Conservation (phyloP, 2,888 invertebrate species). For the Girardia tigrina region DNA sequence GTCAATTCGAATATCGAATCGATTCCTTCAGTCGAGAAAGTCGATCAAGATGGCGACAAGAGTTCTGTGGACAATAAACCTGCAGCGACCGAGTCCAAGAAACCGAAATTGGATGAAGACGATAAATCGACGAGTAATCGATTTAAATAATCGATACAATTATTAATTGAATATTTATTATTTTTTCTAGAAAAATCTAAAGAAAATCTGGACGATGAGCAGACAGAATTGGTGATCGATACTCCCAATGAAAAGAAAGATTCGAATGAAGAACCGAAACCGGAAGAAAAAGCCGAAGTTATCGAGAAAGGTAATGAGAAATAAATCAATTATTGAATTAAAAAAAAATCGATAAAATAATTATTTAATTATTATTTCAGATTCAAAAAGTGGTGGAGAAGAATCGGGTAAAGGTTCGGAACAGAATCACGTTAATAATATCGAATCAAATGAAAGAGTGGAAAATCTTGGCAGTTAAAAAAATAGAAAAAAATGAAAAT, state of each 20-base stretch:
- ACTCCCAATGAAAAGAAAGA: constrained; percentile 8
- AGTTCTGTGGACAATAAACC: background rate
- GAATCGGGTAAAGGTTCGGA: constrained; percentile 16
- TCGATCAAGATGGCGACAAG: constrained; percentile 16
- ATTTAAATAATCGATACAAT: too few relatives aligned
- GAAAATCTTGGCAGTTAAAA: constrained; percentile 23
- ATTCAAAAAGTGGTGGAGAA: background rate
- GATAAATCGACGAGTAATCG: background rate
- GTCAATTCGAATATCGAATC: constrained; percentile 2
- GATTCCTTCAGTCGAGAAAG: constrained; percentile 2
- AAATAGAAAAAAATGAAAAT: too few relatives aligned
- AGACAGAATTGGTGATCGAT: background rate
- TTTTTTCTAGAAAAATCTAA: background rate
- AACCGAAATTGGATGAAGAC: constrained; percentile 13
- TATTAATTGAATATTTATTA: background rate
- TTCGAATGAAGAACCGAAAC: background rate
- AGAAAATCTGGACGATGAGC: background rate
- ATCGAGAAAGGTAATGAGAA: background rate
- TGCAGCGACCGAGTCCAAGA: background rate
- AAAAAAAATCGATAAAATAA: too few relatives aligned
- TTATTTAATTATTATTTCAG: background rate
- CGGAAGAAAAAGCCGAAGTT: background rate
- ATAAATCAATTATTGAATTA: background rate
- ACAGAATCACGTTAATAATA: constrained; percentile 20
- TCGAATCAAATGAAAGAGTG: constrained; percentile 11